Base-by-base conservation (phyloP, 2,113 vertebrate genomes). In the Lamprologus lemairii region DNA sequence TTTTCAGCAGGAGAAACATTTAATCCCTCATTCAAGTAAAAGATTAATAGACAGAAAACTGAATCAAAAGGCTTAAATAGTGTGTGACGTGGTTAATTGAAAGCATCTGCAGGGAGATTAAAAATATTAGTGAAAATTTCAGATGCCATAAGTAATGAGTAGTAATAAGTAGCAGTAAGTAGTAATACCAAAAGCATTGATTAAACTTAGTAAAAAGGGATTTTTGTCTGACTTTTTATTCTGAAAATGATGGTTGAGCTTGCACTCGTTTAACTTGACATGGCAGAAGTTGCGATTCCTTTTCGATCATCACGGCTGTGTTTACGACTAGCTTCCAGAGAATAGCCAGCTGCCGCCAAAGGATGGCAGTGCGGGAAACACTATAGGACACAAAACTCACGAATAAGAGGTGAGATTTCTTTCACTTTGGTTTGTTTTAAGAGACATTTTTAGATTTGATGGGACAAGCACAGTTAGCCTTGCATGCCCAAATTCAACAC, bases 251-350 rank as follows among this genome's bases (percentile, higher is more conserved):
- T 42, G 37, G 5, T 23, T 23, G 35, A 71, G 12, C 65, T 0
- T 68, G 63, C 11, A 68, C 35, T 14, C 0, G 0, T 68, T 68
- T 14, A 40, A 68, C 33, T 40, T 21, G 35, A 68, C 35, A 68
- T 6, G 35, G 35, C 35, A 68, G 33, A 68, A 21, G 3, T 40
- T 35, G 2, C 58, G 0, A 35, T 63, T 63, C 55, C 9, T n/a
- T n/a, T n/a, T n/a, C n/a, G n/a, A 71, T 71, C 35, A 40, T 23
- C 0, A 23, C 23, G n/a, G 11, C 1, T 23, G 12, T 68, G 7
- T 40, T 71, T 42, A 71, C 5, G 3, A 40, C 35, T 23, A 42
- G 35, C 3, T 71, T 71, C 63, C n/a, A 71, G n/a, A 71, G 63
- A 71, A 40, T 6, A 4, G n/a, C 35, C 60, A 68, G 33, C 33